phyloP scores from a whole-genome alignment of 1,140 invertebrate genomes.

The Drosophila cardini region DNA sequence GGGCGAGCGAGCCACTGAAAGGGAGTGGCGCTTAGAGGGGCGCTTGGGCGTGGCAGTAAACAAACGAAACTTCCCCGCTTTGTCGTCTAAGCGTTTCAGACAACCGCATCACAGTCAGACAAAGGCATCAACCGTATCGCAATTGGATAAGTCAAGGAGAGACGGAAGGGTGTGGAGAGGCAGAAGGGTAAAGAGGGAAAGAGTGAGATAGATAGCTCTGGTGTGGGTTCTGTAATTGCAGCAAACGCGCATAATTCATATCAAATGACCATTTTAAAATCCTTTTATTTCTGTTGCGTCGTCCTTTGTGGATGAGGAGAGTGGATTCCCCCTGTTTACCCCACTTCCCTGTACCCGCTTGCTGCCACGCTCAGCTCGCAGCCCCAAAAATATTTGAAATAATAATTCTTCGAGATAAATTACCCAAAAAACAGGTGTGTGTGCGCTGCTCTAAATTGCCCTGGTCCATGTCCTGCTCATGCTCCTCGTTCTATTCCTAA shows the following conservation, averaged over 20 bases:
- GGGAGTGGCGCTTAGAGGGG: neutral
- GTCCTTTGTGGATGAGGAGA: slow-evolving; percentile 24
- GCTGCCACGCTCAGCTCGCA: neutral
- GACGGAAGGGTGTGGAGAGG: neutral
- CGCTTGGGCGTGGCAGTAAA: slow-evolving; percentile 42
- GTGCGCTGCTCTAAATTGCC: slow-evolving; percentile 73
- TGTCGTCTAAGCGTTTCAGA: slow-evolving; percentile 60
- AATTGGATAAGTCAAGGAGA: slow-evolving; percentile 8
- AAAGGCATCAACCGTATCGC: slow-evolving; percentile 70
- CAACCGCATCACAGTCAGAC: slow-evolving; percentile 77
- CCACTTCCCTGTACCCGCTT: neutral
- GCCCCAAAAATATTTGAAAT: slow-evolving; percentile 83
- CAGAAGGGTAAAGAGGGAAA: neutral
- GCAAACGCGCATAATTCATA: slow-evolving; percentile 84
- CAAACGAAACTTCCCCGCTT: slow-evolving; percentile 42
- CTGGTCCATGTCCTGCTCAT: slow-evolving; percentile 41
- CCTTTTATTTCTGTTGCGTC: slow-evolving; percentile 82
- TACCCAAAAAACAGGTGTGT: slow-evolving; percentile 83
- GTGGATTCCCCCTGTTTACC: neutral
- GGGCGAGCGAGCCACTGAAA: neutral
- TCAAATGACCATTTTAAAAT: slow-evolving; percentile 85
- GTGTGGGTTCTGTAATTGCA: slow-evolving; percentile 76
- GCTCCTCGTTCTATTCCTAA: slow-evolving; percentile 19
- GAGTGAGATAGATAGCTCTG: neutral
- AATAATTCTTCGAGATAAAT: slow-evolving; percentile 85